phyloP scores from a whole-genome alignment of 2,888 invertebrate genomes.

The Eristalis arbustorum region DNA sequence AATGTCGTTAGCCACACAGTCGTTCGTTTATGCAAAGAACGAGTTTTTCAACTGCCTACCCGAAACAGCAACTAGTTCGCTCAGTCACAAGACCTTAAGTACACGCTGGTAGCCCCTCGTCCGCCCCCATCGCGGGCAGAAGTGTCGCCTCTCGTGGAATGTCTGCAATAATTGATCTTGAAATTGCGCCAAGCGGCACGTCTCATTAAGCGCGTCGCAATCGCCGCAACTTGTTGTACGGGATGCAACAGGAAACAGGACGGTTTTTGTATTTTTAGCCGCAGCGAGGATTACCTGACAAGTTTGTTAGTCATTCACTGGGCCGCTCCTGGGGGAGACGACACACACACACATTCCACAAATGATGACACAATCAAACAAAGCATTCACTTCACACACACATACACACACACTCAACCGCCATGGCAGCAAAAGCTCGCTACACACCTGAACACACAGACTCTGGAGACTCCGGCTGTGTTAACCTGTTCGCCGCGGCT shows the following conservation, averaged over 20 bases:
- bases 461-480: background rate
- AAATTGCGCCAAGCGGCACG: background rate
- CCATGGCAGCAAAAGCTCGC: background rate
- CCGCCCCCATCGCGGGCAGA: background rate
- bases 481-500: too few species aligned
- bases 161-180: background rate
- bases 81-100: conserved; percentile 19
- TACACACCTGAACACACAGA: conserved; percentile 59
- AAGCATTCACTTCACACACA: conserved; percentile 27
- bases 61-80: conserved; percentile 54
- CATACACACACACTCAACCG: background rate
- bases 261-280: conserved; percentile 48
- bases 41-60: conserved; percentile 41
- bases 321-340: background rate
- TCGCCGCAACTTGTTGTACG: background rate
- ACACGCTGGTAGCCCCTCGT: background rate
- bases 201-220: background rate
- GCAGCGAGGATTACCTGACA: conserved; percentile 47
- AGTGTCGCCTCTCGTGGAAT: background rate
- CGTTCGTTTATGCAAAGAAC: conserved; percentile 53
- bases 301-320: conserved; percentile 58
- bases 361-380: conserved; percentile 52
- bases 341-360: background rate
- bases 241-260: background rate
- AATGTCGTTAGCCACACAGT: conserved; percentile 22